Evolutionary conservation across 2,113 vertebrate genomes (phyloP).

Genomic region (Proteles cristata): DNA sequence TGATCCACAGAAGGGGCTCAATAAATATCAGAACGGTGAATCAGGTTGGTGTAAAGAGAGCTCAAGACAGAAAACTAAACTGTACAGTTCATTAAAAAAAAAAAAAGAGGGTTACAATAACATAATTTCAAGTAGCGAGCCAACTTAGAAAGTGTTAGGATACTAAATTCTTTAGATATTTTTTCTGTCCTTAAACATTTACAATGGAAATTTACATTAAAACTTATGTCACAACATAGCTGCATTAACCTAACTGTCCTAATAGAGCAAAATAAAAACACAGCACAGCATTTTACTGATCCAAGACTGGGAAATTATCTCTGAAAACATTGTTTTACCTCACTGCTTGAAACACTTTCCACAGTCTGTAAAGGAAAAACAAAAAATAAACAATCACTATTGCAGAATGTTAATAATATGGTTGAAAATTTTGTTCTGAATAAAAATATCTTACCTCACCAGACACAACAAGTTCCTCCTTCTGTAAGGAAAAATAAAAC

Average conservation of each 20-base stretch:
- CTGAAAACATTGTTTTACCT: conserved; percentile 55
- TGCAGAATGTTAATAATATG: neutral
- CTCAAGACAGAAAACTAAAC: neutral
- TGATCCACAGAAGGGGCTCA: neutral
- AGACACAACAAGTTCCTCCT: neutral
- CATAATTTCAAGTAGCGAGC: neutral
- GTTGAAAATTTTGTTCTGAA: neutral
- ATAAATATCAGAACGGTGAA: neutral
- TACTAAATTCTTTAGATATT: neutral
- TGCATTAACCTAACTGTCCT: neutral
- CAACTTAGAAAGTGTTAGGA: neutral
- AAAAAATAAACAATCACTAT: neutral
- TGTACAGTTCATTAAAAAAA: neutral
- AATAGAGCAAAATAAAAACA: neutral
- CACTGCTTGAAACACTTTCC: conserved; percentile 42
- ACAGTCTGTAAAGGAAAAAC: conserved; percentile 28
- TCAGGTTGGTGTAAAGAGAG: neutral
- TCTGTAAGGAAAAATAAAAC: neutral
- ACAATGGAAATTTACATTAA: neutral
- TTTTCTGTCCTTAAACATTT: neutral
- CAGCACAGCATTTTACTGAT: neutral
- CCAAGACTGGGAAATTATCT: neutral
- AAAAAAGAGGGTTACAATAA: neutral
- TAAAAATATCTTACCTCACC: conserved; percentile 61
- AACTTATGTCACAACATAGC: neutral